Conservation (phyloP, 2,888 invertebrate species). For the Cosmorhoe ocellata region DNA sequence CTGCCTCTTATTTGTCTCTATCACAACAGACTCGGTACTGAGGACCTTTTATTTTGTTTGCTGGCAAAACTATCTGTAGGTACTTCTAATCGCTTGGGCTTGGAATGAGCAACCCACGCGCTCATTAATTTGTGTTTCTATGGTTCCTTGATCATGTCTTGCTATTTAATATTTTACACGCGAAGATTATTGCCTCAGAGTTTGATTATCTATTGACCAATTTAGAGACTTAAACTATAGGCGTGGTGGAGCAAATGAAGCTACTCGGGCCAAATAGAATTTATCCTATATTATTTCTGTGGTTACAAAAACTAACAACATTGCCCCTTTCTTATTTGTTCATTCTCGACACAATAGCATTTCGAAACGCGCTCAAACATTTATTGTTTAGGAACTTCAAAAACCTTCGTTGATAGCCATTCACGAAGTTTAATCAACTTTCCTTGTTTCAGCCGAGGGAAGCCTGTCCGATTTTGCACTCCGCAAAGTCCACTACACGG, state of each 20-base stretch:
- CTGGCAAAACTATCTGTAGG: slow-evolving; percentile 36
- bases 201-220: no score
- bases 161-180: background rate
- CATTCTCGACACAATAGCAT: slow-evolving; percentile 5
- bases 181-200: no score
- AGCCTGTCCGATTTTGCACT: slow-evolving; percentile 94
- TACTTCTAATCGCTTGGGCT: slow-evolving; percentile 29
- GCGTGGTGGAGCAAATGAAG: no score
- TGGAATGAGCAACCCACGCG: slow-evolving; percentile 24
- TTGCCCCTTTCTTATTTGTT: slow-evolving; percentile 9
- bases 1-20: slow-evolving; percentile 57
- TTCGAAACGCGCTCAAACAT: slow-evolving; percentile 3
- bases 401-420: slow-evolving; percentile 14
- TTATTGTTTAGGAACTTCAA: slow-evolving; percentile 8
- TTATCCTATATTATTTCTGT: background rate
- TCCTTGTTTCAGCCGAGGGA: slow-evolving; percentile 91
- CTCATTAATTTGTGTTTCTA: slow-evolving; percentile 19
- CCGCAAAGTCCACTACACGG: slow-evolving; percentile 89
- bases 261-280: no score
- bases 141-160: slow-evolving; percentile 14
- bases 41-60: slow-evolving; percentile 38
- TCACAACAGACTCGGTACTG: slow-evolving; percentile 44
- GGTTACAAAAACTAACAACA: background rate
- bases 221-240: no score
- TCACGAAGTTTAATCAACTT: slow-evolving; percentile 32